These are phyloP conservation scores for Probaryconus sp. DNA, from an alignment of 1,140 invertebrate genomes.

Conservation along the genomic window DNA sequence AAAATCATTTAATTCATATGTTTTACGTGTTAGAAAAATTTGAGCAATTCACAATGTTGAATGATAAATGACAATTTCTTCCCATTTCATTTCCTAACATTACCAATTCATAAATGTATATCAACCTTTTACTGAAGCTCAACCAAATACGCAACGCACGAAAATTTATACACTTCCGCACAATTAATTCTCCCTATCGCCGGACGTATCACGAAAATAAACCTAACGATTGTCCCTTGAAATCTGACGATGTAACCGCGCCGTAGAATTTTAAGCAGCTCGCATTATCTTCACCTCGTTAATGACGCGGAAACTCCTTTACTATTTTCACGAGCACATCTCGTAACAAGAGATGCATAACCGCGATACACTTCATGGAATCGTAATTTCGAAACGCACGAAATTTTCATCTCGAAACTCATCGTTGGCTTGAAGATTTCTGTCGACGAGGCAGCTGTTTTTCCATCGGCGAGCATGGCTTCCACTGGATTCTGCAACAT, in stretches of 20 bases:
- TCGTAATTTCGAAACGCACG: no score
- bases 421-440: no score
- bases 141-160: no score
- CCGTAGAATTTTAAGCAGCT: conserved; percentile 9
- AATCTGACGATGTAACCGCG: conserved; percentile 2
- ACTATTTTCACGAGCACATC: neutral
- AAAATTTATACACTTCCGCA: conserved; percentile 16
- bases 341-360: no score
- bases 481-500: neutral
- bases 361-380: neutral
- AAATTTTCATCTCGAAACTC: no score
- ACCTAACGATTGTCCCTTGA: conserved; percentile 4
- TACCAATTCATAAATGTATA: no score
- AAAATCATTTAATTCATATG: no score
- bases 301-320: neutral
- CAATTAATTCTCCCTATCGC: conserved; percentile 7
- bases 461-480: neutral
- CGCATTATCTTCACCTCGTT: neutral
- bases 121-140: no score
- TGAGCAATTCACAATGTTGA: no score
- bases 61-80: no score
- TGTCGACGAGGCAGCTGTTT: neutral
- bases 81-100: no score
- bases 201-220: conserved; percentile 15
- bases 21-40: no score